Percentiles rank a stretch among this genome's conserved stretches.
Conservation (phyloP, 2,797 vertebrate species). For the Tokudaia muenninki region DNA sequence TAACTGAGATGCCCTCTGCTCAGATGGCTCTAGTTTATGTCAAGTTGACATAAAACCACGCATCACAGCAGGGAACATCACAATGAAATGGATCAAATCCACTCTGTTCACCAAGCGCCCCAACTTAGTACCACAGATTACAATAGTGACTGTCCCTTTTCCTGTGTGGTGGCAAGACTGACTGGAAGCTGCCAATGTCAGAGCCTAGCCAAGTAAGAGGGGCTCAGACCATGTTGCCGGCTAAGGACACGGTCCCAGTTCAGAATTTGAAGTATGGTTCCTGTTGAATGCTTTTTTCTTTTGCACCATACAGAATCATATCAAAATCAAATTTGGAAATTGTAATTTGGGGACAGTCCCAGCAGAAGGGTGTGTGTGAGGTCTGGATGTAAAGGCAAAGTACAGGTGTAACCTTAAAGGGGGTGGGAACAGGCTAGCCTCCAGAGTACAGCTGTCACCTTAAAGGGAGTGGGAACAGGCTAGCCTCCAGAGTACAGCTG, state of each 20-base stretch:
- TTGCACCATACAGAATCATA: background rate
- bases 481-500: too few species aligned
- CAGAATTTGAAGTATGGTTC: background rate
- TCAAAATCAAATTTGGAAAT: background rate
- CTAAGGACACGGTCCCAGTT: too few species aligned
- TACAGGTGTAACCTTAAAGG: too few species aligned
- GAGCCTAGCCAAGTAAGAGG: too few species aligned
- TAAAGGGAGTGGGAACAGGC: too few species aligned
- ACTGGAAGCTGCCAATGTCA: too few species aligned
- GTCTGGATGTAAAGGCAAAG: background rate
- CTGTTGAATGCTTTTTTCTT: background rate
- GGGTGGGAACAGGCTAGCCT: too few species aligned
- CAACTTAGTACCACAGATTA: background rate
- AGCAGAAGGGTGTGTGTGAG: background rate
- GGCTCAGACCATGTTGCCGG: too few species aligned
- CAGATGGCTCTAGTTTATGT: background rate
- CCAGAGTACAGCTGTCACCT: too few species aligned
- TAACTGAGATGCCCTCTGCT: background rate
- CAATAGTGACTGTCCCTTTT: background rate
- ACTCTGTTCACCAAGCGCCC: background rate
- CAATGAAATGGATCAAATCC: background rate
- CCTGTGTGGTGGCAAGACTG: background rate
- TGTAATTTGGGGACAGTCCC: background rate
- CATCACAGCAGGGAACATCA: background rate
- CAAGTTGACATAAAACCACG: background rate